These are phyloP conservation scores for Podotricha telesiphe DNA, from an alignment of 2,888 invertebrate species.

Conservation along the genomic window DNA sequence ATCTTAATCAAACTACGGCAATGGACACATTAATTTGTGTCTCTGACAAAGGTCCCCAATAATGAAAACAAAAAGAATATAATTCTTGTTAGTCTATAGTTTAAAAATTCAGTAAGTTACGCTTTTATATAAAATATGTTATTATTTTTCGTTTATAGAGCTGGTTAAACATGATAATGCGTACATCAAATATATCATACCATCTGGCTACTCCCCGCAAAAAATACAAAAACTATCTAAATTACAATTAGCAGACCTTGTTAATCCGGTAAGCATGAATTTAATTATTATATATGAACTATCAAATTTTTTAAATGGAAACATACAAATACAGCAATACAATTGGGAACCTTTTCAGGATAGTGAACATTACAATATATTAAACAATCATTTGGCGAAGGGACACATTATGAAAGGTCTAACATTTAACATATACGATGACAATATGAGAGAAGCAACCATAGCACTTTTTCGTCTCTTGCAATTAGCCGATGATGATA, in stretches of 20 bases:
- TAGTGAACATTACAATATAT: constrained; percentile 54
- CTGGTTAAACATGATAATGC: constrained; percentile 51
- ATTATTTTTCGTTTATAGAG: constrained; percentile 44
- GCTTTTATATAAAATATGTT: not conserved
- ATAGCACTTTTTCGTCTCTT: constrained; percentile 73
- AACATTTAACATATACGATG: constrained; percentile 77
- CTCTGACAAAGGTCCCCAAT: too few relatives aligned
- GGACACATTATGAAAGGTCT: constrained; percentile 63
- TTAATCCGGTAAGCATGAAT: constrained; percentile 46
- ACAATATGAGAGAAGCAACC: constrained; percentile 74
- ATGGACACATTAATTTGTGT: too few relatives aligned
- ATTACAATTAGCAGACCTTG: constrained; percentile 46
- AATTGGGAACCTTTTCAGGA: constrained; percentile 48
- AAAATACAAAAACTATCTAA: constrained; percentile 48
- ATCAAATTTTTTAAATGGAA: too few relatives aligned
- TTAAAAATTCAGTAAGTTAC: too few relatives aligned
- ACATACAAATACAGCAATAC: too few relatives aligned
- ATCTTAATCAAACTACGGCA: too few relatives aligned
- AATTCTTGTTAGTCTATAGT: too few relatives aligned
- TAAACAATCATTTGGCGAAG: constrained; percentile 56
- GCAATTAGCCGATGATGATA: constrained; percentile 63
- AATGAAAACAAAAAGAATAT: too few relatives aligned
- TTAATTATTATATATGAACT: too few relatives aligned
- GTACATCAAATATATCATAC: constrained; percentile 55
- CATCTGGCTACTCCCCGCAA: constrained; percentile 53